Evolutionary conservation across 2,888 invertebrate genomes (phyloP).

Genomic region (Peribatodes rhomboidaria): DNA sequence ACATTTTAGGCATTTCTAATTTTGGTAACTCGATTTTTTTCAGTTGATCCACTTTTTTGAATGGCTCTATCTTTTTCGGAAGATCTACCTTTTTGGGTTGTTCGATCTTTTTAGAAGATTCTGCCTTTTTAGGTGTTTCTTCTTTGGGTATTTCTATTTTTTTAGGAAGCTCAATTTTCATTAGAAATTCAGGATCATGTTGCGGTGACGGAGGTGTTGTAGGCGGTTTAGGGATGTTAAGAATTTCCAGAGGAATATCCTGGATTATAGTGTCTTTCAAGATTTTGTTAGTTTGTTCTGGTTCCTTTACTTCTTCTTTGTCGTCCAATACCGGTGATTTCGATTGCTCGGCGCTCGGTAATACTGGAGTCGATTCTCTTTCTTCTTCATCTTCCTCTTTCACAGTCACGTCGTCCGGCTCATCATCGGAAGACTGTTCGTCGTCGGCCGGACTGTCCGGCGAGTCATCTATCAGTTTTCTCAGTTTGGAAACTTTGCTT

Average conservation of each 20-base stretch:
- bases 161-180: slow-evolving; percentile 46
- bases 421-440: slow-evolving; percentile 84
- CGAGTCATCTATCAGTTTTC: slow-evolving; percentile 81
- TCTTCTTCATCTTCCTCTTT: slow-evolving; percentile 64
- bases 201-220: slow-evolving; percentile 64
- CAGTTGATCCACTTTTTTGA: slow-evolving; percentile 43
- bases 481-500: slow-evolving; percentile 79
- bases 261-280: slow-evolving; percentile 54
- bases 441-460: slow-evolving; percentile 83
- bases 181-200: slow-evolving; percentile 47
- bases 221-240: slow-evolving; percentile 64
- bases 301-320: slow-evolving; percentile 61
- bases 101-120: slow-evolving; percentile 40
- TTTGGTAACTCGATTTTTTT: slow-evolving; percentile 30
- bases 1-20: slow-evolving; percentile 36
- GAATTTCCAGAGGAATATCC: slow-evolving; percentile 51
- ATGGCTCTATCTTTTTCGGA: slow-evolving; percentile 21
- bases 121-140: slow-evolving; percentile 48
- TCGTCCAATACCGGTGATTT: slow-evolving; percentile 57
- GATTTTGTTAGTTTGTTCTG: slow-evolving; percentile 52
- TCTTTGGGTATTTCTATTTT: slow-evolving; percentile 32
- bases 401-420: slow-evolving; percentile 64
- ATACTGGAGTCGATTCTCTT: slow-evolving; percentile 58
- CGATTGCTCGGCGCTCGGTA: slow-evolving; percentile 54
- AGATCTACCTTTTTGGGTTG: slow-evolving; percentile 38